Conservation (phyloP, 2,888 invertebrate genomes). For the Xylophagus ater region DNA sequence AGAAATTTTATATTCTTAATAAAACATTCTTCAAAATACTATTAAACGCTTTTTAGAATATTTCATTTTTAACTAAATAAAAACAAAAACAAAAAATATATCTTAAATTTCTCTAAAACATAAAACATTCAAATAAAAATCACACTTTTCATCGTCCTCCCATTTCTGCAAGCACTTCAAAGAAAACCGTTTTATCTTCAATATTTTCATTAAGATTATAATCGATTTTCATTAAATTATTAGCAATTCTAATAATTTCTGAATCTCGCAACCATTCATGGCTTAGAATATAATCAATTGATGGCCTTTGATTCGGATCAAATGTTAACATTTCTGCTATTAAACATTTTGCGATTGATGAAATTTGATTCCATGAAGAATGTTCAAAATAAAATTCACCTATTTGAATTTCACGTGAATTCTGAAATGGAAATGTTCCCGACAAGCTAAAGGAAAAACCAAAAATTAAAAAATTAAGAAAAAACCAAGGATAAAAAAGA, state of each 20-base stretch:
- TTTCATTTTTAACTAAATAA: too few species aligned
- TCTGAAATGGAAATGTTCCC: conserved; percentile 57
- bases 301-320: conserved; percentile 33
- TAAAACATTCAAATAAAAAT: too few species aligned
- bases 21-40: too few species aligned
- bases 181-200: too few species aligned
- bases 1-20: too few species aligned
- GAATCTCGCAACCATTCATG: conserved; percentile 33
- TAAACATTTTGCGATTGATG: conserved; percentile 54
- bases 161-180: too few species aligned
- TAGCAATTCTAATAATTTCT: conserved; percentile 28
- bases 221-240: conserved; percentile 29
- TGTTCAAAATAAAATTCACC: conserved; percentile 55
- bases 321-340: conserved; percentile 65
- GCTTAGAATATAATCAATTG: conserved; percentile 31
- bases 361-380: conserved; percentile 52
- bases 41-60: too few species aligned
- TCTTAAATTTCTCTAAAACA: too few species aligned
- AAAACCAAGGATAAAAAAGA: too few species aligned
- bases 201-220: not conserved
- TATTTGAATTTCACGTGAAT: conserved; percentile 57
- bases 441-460: conserved; percentile 48
- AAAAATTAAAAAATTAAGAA: too few species aligned
- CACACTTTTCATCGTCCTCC: too few species aligned
- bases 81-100: too few species aligned